These are phyloP conservation scores for Plecturocebus donacophilus DNA, from an alignment of 2,113 vertebrate species.

Conservation along the genomic window DNA sequence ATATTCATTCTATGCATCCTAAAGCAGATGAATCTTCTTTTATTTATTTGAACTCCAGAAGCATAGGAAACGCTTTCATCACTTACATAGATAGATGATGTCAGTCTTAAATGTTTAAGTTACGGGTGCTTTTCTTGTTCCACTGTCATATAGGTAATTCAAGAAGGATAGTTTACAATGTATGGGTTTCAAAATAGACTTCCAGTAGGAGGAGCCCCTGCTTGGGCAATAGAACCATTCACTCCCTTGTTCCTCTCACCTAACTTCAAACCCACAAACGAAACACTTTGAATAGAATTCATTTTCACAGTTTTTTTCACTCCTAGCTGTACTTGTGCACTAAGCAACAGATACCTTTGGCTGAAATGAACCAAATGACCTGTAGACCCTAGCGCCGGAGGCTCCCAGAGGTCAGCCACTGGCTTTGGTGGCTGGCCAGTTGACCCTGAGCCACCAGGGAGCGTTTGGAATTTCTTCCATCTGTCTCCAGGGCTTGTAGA, in stretches of 20 bases:
- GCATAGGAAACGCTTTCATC: not conserved
- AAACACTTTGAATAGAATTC: not conserved
- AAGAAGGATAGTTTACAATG: not conserved
- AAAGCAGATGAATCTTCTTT: not conserved
- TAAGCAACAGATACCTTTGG: not conserved
- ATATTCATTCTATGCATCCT: not conserved
- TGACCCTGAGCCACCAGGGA: not conserved
- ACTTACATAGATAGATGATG: not conserved
- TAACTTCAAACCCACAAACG: not conserved
- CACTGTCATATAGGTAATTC: not conserved
- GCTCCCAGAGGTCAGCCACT: not conserved
- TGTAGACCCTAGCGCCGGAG: not conserved
- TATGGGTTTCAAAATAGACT: not conserved
- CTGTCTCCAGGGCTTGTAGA: not conserved
- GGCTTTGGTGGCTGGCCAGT: not conserved
- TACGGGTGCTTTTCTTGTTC: not conserved
- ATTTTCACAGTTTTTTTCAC: not conserved
- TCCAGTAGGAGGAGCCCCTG: not conserved
- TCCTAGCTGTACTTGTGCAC: not conserved
- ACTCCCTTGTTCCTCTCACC: not conserved
- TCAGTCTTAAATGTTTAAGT: not conserved
- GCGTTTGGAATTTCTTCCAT: not conserved
- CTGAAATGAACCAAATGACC: not conserved
- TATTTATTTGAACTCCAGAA: not conserved
- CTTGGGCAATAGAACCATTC: not conserved